phyloP scores from a whole-genome alignment of 2,113 vertebrate genomes.

The Corythornis cristatus region DNA sequence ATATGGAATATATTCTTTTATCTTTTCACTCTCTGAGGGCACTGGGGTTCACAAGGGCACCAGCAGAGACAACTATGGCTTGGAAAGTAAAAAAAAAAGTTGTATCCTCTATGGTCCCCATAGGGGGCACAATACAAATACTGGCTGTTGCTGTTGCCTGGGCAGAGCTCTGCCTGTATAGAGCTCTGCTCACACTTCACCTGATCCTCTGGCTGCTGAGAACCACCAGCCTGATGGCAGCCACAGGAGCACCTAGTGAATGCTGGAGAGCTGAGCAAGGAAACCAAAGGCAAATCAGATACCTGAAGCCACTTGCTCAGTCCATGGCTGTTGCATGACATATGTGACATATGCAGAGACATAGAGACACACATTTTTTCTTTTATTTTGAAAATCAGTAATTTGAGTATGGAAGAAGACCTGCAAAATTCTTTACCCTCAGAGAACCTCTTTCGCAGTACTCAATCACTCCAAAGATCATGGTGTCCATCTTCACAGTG shows the following conservation, averaged over 20 bases:
- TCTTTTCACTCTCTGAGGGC: background rate
- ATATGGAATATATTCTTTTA: background rate
- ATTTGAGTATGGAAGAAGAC: background rate
- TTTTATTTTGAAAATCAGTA: background rate
- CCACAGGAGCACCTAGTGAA: background rate
- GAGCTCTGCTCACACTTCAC: background rate
- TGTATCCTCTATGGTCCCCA: background rate
- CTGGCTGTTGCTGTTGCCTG: background rate
- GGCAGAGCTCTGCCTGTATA: background rate
- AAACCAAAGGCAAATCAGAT: background rate
- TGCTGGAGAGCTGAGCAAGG: background rate
- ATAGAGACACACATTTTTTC: background rate
- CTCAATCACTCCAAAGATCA: slow-evolving; percentile 90
- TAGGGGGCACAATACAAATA: background rate
- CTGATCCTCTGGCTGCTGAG: background rate
- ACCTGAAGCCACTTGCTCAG: background rate
- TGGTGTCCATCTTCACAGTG: slow-evolving; percentile 91
- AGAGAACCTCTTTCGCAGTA: slow-evolving; percentile 95
- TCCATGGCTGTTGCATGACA: background rate
- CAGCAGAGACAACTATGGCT: background rate
- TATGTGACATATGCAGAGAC: background rate
- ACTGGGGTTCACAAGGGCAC: background rate
- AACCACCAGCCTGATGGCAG: background rate
- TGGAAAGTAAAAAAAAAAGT: background rate
- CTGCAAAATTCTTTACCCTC: slow-evolving; percentile 82